These are phyloP conservation scores for Artibeus lituratus DNA, from an alignment of 2,797 vertebrate species.

Conservation along the genomic window DNA sequence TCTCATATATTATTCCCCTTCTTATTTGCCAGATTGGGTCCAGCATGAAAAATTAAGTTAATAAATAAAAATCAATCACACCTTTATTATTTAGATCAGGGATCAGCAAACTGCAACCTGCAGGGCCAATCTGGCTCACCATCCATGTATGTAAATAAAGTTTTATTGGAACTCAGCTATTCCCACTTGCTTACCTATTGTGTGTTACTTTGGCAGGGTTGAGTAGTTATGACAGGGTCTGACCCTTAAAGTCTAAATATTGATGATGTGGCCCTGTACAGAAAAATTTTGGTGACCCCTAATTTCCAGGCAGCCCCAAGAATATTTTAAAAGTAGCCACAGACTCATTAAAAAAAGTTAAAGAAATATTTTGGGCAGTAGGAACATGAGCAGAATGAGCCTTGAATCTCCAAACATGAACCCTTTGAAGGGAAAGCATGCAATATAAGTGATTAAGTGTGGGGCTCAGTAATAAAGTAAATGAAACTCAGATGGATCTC, in stretches of 20 bases:
- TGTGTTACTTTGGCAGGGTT: not conserved
- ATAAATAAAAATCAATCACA: slow-evolving; percentile 12
- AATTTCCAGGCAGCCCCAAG: not conserved
- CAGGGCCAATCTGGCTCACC: not conserved
- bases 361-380: not conserved
- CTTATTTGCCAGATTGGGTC: not conserved
- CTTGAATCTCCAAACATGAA: not conserved
- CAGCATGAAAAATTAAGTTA: not conserved
- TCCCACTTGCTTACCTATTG: not conserved
- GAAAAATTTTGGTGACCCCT: not conserved
- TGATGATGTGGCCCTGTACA: not conserved
- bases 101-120: not conserved
- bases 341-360: not conserved
- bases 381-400: not conserved
- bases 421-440: not conserved
- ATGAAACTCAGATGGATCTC: not conserved
- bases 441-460: not conserved
- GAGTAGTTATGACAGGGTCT: not conserved
- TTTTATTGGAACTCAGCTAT: not conserved
- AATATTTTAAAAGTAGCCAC: not conserved
- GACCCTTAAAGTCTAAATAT: not conserved
- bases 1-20: not conserved
- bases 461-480: not conserved
- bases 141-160: slow-evolving; percentile 20
- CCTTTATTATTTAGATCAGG: slow-evolving; percentile 16